phyloP scores from a whole-genome alignment of 2,888 invertebrate species.

The Azorinus chamasolen region DNA sequence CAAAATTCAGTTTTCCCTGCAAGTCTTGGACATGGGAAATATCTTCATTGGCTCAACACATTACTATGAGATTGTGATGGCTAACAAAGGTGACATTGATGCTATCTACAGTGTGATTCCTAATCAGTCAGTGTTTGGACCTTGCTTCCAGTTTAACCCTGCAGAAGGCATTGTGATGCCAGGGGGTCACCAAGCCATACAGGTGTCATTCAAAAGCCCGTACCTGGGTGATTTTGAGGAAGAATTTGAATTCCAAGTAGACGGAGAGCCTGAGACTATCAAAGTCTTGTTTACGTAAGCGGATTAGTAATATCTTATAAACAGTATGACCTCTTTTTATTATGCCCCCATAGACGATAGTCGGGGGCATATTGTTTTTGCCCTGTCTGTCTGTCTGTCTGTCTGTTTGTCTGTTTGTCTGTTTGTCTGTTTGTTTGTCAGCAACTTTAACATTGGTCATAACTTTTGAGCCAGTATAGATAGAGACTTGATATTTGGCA shows the following conservation, averaged over 20 bases:
- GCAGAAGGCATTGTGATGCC: conserved; percentile 85
- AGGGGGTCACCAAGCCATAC: conserved; percentile 85
- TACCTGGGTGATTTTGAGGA: conserved; percentile 86
- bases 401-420: too few relatives aligned
- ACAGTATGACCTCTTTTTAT: background rate
- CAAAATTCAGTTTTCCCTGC: conserved; percentile 84
- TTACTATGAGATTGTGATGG: conserved; percentile 85
- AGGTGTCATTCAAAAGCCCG: conserved; percentile 83
- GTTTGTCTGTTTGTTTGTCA: too few relatives aligned
- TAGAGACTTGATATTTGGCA: too few relatives aligned
- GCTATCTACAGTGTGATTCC: conserved; percentile 84
- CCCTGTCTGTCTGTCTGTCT: too few relatives aligned
- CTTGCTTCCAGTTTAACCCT: conserved; percentile 85
- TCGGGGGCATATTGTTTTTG: too few relatives aligned
- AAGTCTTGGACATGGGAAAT: conserved; percentile 85
- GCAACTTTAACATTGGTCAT: too few relatives aligned
- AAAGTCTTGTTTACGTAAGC: conserved; percentile 82
- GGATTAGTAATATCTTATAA: background rate
- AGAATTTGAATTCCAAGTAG: conserved; percentile 84
- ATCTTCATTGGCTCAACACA: conserved; percentile 86
- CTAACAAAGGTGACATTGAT: conserved; percentile 86
- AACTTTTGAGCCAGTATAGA: too few relatives aligned
- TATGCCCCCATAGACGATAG: too few relatives aligned
- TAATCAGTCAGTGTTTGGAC: conserved; percentile 82
- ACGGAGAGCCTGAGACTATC: conserved; percentile 83